Evolutionary conservation across 1,140 invertebrate species (phyloP).

Genomic region (Reticulitermes speratus): DNA sequence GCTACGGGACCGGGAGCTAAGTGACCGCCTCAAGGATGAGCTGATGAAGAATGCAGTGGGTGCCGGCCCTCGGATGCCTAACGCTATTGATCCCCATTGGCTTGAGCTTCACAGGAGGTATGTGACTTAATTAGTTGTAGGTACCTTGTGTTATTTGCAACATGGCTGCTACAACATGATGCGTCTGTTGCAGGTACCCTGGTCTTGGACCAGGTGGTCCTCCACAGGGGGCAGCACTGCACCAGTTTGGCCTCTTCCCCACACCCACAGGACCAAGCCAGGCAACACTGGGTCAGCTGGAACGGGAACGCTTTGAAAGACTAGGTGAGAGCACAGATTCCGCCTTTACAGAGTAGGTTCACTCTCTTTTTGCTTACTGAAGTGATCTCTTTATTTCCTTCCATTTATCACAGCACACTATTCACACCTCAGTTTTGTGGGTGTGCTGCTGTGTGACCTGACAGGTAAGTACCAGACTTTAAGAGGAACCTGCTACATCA

Average conservation of each 20-base stretch:
- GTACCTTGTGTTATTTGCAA: neutral
- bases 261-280: slow-evolving; percentile 46
- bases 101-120: slow-evolving; percentile 81
- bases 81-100: slow-evolving; percentile 84
- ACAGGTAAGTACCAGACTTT: too few relatives aligned
- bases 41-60: slow-evolving; percentile 63
- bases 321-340: slow-evolving; percentile 59
- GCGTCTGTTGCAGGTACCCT: slow-evolving; percentile 41
- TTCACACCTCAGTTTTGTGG: too few relatives aligned
- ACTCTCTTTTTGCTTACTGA: too few relatives aligned
- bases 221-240: slow-evolving; percentile 45
- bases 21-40: slow-evolving; percentile 80
- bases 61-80: slow-evolving; percentile 56
- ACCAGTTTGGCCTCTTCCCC: slow-evolving; percentile 61
- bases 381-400: too few relatives aligned
- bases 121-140: slow-evolving; percentile 27
- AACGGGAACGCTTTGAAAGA: slow-evolving; percentile 81
- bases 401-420: too few relatives aligned
- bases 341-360: neutral
- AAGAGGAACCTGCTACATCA: too few relatives aligned
- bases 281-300: slow-evolving; percentile 71
- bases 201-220: slow-evolving; percentile 42
- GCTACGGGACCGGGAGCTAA: slow-evolving; percentile 78
- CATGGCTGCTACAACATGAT: neutral
- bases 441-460: too few relatives aligned